A percentile compares a stretch with the other conserved stretches of the same genome.
phyloP scores from a whole-genome alignment of 2,113 vertebrate genomes.

The Oryzias melastigma region DNA sequence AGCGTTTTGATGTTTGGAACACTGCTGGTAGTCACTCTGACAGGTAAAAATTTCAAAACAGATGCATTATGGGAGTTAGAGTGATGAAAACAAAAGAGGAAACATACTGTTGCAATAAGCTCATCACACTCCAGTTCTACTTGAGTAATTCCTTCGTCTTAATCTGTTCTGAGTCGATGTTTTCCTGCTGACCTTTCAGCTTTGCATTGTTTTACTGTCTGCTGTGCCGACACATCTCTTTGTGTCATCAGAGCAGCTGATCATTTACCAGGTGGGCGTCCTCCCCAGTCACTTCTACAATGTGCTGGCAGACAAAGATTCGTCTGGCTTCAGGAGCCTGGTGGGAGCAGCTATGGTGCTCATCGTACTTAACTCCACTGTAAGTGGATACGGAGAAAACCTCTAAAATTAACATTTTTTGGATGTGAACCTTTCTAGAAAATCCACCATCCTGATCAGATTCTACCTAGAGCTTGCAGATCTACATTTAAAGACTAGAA shows the following conservation, averaged over 20 bases:
- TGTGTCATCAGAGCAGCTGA: conserved; percentile 84
- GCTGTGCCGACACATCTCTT: conserved; percentile 12
- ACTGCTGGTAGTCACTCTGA: conserved; percentile 83
- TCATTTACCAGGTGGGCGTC: conserved; percentile 93
- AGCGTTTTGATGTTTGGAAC: conserved; percentile 90
- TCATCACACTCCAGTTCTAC: background rate
- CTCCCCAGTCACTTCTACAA: conserved; percentile 93
- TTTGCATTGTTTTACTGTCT: conserved; percentile 5
- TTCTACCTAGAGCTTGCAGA: too few relatives aligned
- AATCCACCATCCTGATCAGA: too few relatives aligned
- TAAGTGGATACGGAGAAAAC: conserved; percentile 69
- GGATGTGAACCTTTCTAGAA: too few relatives aligned
- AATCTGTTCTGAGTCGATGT: background rate
- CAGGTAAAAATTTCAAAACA: conserved; percentile 73
- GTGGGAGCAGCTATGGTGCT: conserved; percentile 80
- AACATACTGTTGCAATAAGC: background rate
- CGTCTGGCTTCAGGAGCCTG: conserved; percentile 79
- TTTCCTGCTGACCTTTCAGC: conserved; percentile 25
- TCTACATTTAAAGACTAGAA: too few relatives aligned
- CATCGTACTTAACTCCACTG: conserved; percentile 86
- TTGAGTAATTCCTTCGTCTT: background rate
- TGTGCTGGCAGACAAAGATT: conserved; percentile 85
- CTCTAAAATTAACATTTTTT: background rate
- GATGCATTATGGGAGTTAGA: background rate
- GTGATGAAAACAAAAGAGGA: background rate